Percentiles rank a stretch among this genome's conserved stretches.
Evolutionary conservation across 2,888 invertebrate species (phyloP).

Genomic region (Andrena bicolor): DNA sequence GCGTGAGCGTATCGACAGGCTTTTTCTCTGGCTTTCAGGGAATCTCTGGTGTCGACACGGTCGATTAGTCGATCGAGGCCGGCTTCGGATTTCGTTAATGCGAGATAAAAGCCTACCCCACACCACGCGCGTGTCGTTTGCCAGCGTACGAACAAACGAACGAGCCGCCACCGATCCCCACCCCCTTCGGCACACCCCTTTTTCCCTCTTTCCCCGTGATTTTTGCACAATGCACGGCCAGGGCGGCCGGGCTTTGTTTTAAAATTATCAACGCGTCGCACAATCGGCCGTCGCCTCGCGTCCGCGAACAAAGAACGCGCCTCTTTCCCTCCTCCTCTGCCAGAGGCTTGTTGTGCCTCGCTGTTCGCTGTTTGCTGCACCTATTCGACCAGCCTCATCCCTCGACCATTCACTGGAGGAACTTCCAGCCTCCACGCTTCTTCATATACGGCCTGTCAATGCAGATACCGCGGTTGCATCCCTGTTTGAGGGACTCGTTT

Average conservation of each 20-base stretch:
- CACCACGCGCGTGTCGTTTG: slow-evolving; percentile 61
- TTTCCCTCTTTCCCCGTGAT: slow-evolving; percentile 74
- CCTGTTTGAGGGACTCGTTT: slow-evolving; percentile 16
- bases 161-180: slow-evolving; percentile 25
- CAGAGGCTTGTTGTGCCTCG: slow-evolving; percentile 33
- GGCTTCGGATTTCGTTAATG: slow-evolving; percentile 71
- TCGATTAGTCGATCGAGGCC: slow-evolving; percentile 76
- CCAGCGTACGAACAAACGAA: slow-evolving; percentile 57
- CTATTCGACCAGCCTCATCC: slow-evolving; percentile 21
- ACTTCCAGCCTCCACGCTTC: slow-evolving; percentile 52
- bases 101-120: slow-evolving; percentile 69
- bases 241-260: slow-evolving; percentile 79
- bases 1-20: slow-evolving; percentile 63
- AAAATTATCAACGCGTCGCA: slow-evolving; percentile 84
- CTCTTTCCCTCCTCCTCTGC: slow-evolving; percentile 57
- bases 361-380: slow-evolving; percentile 25
- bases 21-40: slow-evolving; percentile 60
- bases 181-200: slow-evolving; percentile 52
- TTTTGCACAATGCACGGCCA: slow-evolving; percentile 81
- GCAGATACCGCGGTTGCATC: slow-evolving; percentile 40
- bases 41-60: slow-evolving; percentile 71
- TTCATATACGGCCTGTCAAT: slow-evolving; percentile 52
- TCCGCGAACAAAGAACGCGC: slow-evolving; percentile 77
- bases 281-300: slow-evolving; percentile 79
- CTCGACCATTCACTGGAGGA: slow-evolving; percentile 36